Conservation (phyloP, 2,888 invertebrate species). For the Noctua janthe region DNA sequence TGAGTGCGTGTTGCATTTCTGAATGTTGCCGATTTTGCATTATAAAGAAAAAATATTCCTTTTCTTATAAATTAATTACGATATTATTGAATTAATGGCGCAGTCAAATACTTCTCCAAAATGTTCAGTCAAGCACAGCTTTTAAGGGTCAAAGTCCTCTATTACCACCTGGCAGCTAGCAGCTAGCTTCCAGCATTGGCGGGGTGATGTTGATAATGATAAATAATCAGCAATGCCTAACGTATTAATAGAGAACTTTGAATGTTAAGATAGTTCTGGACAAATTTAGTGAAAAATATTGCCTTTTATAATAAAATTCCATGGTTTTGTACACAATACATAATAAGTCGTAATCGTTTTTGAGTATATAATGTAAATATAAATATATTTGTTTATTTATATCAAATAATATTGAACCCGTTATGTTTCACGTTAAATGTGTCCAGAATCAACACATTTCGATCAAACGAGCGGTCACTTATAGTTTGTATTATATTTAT, state of each 20-base stretch:
- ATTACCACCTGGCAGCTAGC: neutral
- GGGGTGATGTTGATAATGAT: constrained; percentile 12
- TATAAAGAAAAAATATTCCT: neutral
- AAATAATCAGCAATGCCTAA: constrained; percentile 5
- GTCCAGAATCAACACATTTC: constrained; percentile 64
- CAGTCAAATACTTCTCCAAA: constrained; percentile 17
- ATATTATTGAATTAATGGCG: neutral
- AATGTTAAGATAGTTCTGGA: constrained; percentile 63
- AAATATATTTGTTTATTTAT: constrained; percentile 41
- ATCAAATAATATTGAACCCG: constrained; percentile 51
- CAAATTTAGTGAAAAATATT: constrained; percentile 63
- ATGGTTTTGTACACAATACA: constrained; percentile 57
- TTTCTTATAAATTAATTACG: neutral
- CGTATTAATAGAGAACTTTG: constrained; percentile 27
- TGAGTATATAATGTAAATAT: constrained; percentile 61
- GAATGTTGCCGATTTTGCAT: constrained; percentile 28
- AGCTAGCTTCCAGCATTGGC: constrained; percentile 7
- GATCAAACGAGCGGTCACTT: constrained; percentile 80
- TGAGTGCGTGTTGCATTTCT: constrained; percentile 42
- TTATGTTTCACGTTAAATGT: constrained; percentile 60
- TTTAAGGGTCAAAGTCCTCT: constrained; percentile 40
- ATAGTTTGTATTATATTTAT: constrained; percentile 80
- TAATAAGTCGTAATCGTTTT: constrained; percentile 63
- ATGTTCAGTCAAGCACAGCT: constrained; percentile 38
- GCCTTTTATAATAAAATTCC: constrained; percentile 34